phyloP scores from a whole-genome alignment of 1,140 invertebrate genomes.

The Maniola jurtina region DNA sequence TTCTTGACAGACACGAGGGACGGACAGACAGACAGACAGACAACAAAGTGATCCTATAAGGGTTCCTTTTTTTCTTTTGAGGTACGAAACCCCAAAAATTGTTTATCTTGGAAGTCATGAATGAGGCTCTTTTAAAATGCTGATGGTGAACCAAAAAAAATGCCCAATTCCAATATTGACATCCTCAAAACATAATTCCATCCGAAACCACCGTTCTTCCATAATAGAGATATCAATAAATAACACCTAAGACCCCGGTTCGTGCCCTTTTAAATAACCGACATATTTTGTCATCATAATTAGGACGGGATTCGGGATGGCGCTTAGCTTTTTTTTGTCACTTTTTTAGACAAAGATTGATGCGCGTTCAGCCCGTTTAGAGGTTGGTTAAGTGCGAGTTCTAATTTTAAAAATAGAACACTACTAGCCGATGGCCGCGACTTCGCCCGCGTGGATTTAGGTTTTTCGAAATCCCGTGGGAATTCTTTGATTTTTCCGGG shows the following conservation, averaged over 20 bases:
- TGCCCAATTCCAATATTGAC: conserved; percentile 13
- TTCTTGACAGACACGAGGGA: no score
- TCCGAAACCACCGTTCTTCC: conserved; percentile 22
- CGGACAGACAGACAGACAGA: no score
- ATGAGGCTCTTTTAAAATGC: no score
- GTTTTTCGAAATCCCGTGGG: no score
- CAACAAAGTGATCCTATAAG: no score
- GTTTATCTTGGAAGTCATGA: no score
- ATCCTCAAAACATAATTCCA: conserved; percentile 28
- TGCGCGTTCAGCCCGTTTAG: conserved; percentile 29
- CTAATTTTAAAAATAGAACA: background rate
- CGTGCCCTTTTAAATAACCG: conserved; percentile 55
- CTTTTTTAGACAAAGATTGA: conserved; percentile 45
- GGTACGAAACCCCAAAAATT: background rate
- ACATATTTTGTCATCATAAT: conserved; percentile 74
- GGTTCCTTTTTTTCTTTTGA: no score
- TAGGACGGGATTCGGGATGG: conserved; percentile 44
- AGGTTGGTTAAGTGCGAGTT: conserved; percentile 26
- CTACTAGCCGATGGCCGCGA: no score
- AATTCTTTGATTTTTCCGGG: background rate
- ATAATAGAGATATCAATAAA: conserved; percentile 33
- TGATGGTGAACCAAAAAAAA: no score
- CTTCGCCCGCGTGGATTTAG: no score
- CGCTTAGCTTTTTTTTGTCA: conserved; percentile 44
- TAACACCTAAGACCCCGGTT: conserved; percentile 36